Conservation (phyloP, 1,140 invertebrate genomes). For the Bursaphelenchus mucronatus region DNA sequence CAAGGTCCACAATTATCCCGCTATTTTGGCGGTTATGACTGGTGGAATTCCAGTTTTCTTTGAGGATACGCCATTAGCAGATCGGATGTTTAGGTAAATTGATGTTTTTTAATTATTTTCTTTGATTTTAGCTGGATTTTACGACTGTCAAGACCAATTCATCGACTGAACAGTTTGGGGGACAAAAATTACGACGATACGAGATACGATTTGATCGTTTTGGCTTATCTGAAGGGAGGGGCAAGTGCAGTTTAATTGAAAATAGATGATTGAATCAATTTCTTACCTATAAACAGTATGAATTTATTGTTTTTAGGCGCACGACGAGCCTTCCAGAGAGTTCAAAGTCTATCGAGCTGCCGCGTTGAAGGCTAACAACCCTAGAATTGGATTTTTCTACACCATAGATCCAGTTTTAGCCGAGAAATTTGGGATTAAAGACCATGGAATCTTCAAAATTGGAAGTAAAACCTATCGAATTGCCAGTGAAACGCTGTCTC, state of each 20-base stretch:
- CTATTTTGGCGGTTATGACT: conserved; percentile 30
- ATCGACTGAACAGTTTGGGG: conserved; percentile 3
- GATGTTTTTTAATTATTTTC: neutral
- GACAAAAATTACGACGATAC: neutral
- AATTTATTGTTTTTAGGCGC: conserved; percentile 19
- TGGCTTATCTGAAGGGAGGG: conserved; percentile 22
- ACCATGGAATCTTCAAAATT: neutral
- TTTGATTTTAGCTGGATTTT: conserved; percentile 24
- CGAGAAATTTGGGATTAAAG: neutral
- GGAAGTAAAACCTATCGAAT: neutral
- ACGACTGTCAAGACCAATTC: conserved; percentile 7
- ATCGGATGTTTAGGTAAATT: conserved; percentile 26
- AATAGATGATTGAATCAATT: conserved; percentile 1
- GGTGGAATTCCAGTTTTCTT: conserved; percentile 18
- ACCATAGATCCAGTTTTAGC: neutral
- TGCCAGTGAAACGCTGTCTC: too few relatives aligned
- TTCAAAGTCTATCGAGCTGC: conserved; percentile 19
- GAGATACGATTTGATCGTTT: conserved; percentile 18
- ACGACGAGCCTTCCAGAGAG: neutral
- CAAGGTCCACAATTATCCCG: conserved; percentile 35
- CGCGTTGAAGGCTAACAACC: conserved; percentile 5
- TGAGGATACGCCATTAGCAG: conserved; percentile 10
- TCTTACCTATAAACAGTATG: neutral
- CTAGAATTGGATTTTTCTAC: neutral
- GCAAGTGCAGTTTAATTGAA: neutral